Evolutionary conservation across 2,113 vertebrate species (phyloP).

Genomic region (Halcyon senegalensis): DNA sequence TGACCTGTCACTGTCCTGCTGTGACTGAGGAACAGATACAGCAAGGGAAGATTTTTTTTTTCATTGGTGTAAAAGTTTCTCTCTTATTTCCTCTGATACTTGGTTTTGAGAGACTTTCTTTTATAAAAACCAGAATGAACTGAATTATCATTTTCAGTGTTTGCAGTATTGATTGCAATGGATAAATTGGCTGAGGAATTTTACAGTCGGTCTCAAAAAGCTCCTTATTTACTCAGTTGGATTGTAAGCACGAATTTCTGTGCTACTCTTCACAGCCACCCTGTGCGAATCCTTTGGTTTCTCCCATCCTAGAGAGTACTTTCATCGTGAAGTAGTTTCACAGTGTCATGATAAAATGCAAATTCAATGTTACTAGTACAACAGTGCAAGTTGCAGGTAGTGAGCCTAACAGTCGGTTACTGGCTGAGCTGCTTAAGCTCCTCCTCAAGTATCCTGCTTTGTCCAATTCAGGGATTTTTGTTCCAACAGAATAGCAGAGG

Average conservation of each 20-base stretch:
- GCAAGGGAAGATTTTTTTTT: neutral
- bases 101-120: neutral
- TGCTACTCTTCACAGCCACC: neutral
- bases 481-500: neutral
- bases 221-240: neutral
- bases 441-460: neutral
- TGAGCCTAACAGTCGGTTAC: neutral
- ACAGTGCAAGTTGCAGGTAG: too few species aligned
- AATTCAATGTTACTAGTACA: neutral
- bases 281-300: neutral
- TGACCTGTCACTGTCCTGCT: slow-evolving; percentile 24
- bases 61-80: neutral
- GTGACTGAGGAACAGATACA: neutral
- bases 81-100: neutral
- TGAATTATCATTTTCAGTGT: neutral
- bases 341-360: neutral
- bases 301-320: neutral
- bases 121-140: neutral
- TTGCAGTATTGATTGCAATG: neutral
- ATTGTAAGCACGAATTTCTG: neutral
- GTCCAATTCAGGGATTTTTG: neutral
- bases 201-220: neutral
- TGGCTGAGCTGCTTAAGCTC: neutral
- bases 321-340: neutral
- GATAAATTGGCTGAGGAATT: neutral